phyloP scores from a whole-genome alignment of 2,113 vertebrate genomes.

The Cynocephalus volans region DNA sequence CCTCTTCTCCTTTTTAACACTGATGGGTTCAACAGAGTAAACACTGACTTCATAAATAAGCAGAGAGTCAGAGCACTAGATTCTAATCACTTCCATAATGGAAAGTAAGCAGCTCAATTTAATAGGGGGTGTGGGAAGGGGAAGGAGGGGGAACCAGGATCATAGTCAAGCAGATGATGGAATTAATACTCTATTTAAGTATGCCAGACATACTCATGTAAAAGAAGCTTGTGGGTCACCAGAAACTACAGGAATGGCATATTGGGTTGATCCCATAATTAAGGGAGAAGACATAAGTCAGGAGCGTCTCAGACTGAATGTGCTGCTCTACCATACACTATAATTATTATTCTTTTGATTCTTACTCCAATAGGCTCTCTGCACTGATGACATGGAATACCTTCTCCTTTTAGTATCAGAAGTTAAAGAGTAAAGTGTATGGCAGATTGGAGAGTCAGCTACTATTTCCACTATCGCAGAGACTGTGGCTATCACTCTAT shows the following conservation, averaged over 20 bases:
- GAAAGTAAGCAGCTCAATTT: constrained; percentile 63
- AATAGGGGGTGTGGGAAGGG: not conserved
- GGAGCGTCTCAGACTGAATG: not conserved
- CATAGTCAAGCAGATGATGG: constrained; percentile 49
- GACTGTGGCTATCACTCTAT: not conserved
- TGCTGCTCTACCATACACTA: not conserved
- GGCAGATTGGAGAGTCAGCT: not conserved
- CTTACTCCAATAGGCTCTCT: not conserved
- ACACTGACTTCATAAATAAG: constrained; percentile 70
- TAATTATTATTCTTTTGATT: constrained; percentile 58
- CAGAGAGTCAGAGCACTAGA: constrained; percentile 45
- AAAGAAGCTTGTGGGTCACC: constrained; percentile 61
- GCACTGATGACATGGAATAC: not conserved
- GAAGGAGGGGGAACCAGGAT: not conserved
- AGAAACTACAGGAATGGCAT: constrained; percentile 34
- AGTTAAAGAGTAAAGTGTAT: not conserved
- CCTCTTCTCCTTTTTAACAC: constrained; percentile 64
- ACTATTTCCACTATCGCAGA: not conserved
- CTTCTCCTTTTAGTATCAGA: not conserved
- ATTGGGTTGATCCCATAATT: constrained; percentile 71
- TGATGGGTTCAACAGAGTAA: constrained; percentile 74
- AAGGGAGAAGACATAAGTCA: constrained; percentile 63
- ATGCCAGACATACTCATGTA: constrained; percentile 6
- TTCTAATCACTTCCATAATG: constrained; percentile 44
- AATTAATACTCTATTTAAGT: constrained; percentile 65